Conservation (phyloP, 1,140 invertebrate species). For the Temnothorax nylanderi region DNA sequence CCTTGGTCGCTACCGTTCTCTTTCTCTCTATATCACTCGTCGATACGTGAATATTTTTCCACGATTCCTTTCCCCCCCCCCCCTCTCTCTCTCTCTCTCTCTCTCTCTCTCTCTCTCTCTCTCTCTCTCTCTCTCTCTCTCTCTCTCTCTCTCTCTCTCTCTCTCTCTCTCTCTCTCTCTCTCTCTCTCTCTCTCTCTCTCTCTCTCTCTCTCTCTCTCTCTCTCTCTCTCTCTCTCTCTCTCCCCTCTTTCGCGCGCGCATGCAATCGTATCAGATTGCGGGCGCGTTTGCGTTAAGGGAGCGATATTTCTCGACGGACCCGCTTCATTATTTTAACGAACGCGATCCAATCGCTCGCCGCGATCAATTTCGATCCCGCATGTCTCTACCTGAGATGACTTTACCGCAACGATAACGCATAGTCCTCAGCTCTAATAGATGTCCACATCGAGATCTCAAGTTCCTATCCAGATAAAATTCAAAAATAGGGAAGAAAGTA, state of each 20-base stretch:
- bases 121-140: not conserved
- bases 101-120: not conserved
- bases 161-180: not conserved
- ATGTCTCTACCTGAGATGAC: not conserved
- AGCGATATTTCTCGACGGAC: conserved; percentile 33
- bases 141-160: not conserved
- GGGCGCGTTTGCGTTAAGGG: conserved; percentile 51
- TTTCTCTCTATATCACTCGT: conserved; percentile 50
- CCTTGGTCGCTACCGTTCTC: not conserved
- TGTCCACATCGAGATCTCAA: not conserved
- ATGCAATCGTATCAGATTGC: conserved; percentile 45
- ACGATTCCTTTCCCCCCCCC: conserved; percentile 34
- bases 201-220: too few relatives aligned
- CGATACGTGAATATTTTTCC: conserved; percentile 66
- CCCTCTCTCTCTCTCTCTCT: not conserved
- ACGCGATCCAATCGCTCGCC: conserved; percentile 31
- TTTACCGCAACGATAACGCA: not conserved
- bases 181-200: not conserved
- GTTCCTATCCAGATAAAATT: conserved; percentile 1
- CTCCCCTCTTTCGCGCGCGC: not conserved
- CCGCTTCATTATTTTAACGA: conserved; percentile 58
- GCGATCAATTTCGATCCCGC: conserved; percentile 20
- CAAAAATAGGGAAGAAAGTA: not conserved
- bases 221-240: too few relatives aligned
- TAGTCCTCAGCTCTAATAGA: not conserved